Percentiles rank a stretch among this genome's conserved stretches.
Evolutionary conservation across 1,140 invertebrate genomes (phyloP).

Genomic region (Andrena cerasifolii): DNA sequence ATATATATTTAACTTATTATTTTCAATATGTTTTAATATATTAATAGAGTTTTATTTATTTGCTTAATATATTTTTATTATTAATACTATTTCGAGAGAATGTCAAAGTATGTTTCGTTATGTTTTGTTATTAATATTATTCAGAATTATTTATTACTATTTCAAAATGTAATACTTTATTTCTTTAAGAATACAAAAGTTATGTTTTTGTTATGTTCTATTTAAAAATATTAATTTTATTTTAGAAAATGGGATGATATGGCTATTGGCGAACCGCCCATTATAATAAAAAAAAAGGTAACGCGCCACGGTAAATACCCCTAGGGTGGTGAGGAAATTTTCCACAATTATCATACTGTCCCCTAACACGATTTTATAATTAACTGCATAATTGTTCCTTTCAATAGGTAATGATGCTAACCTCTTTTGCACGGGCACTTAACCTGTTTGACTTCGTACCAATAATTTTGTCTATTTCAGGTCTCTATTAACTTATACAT

Average conservation of each 20-base stretch:
- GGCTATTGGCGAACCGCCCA: conserved; percentile 6
- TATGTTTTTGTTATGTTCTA: not conserved
- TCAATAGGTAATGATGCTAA: not conserved
- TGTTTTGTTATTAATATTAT: not conserved
- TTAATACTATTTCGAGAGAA: not conserved
- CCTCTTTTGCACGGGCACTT: not conserved
- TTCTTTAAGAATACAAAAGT: not conserved
- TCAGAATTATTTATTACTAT: conserved; percentile 4
- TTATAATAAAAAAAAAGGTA: conserved; percentile 11
- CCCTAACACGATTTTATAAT: not conserved
- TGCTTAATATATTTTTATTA: not conserved
- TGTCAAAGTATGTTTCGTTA: not conserved
- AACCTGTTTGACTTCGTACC: not conserved
- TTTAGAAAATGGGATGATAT: conserved; percentile 2
- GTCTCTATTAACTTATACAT: too few relatives aligned
- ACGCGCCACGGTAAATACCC: not conserved
- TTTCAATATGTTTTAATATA: not conserved
- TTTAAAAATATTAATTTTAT: not conserved
- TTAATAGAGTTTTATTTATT: conserved; percentile 10
- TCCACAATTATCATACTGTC: not conserved
- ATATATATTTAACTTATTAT: conserved; percentile 7
- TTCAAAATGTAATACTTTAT: not conserved
- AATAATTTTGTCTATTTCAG: too few relatives aligned
- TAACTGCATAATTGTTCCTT: not conserved
- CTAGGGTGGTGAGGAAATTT: conserved; percentile 6